Evolutionary conservation across 2,797 vertebrate species (phyloP), one percentile per base, ranked within the genome.

Genomic region (Pseudotriccus pelzelni): DNA sequence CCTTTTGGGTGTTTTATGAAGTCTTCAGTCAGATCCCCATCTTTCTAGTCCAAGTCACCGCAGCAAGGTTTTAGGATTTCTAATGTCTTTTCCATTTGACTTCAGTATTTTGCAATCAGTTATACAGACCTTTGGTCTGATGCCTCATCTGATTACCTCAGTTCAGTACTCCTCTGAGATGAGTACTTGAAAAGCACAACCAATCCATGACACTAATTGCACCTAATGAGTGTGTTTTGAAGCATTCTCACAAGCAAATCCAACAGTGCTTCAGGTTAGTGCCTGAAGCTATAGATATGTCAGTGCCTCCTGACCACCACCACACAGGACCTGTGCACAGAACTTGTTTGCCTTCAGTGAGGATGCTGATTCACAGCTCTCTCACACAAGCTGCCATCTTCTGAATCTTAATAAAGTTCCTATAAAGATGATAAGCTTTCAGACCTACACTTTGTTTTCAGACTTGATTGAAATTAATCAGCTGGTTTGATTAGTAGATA

Each of bases 391-490:
- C 70, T 87, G 59, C 58, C 43, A 15, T 69, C 44, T 73, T 74
- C 47, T 75, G 70, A 74, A 76, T 82, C 78, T 87, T 89, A 82
- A 64, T 84, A n/a, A 75, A 87, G 30, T 76, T 55, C 36, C 43
- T 69, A 4, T 68, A 55, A 89, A 55, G n/a, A 30, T 62, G 41
- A 47, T 92, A 4, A 76, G 82, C 70, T 73, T 58, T 36, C 37
- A 79, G 78, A 89, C 8, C 34, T 78, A 17, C 3, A 5, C 78
- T 76, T 81, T 24, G 0, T 84, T 89, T 95, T 87, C 34, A 79
- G 73, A 18, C n/a, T 84, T 89, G 73, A 70, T 77, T 86, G 69
- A 88, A 86, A 78, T 86, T 60, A 90, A 86, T 90, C 47, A 84
- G 47, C 36, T 88, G 60, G 60, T 67, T 81, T 90, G 74, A 93